phyloP scores from a whole-genome alignment of 2,888 invertebrate species.

The Hedychridium roseum region DNA sequence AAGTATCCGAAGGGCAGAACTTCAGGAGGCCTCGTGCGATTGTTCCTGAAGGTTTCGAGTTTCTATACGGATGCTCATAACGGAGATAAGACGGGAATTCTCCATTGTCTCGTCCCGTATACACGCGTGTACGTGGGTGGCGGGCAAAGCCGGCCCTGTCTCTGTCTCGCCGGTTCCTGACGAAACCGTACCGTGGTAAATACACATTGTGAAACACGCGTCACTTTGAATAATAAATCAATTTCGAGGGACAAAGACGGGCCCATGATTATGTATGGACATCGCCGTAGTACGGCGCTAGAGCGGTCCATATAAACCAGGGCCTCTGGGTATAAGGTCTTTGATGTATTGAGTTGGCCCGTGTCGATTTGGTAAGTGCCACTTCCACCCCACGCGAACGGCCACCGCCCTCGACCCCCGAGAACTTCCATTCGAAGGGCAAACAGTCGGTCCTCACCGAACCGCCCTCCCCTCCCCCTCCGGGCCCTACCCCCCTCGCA shows the following conservation, averaged over 20 bases:
- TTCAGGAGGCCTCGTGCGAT: not conserved
- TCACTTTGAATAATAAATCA: slow-evolving; percentile 64
- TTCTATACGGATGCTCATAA: not conserved
- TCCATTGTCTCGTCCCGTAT: not conserved
- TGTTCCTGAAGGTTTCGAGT: not conserved
- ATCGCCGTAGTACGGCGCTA: slow-evolving; percentile 44
- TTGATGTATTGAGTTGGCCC: slow-evolving; percentile 62
- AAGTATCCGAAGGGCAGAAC: too few species aligned
- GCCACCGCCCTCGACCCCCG: slow-evolving; percentile 42
- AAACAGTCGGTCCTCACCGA: slow-evolving; percentile 36
- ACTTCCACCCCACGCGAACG: slow-evolving; percentile 46
- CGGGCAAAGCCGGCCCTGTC: slow-evolving; percentile 27
- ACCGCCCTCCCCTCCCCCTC: slow-evolving; percentile 8
- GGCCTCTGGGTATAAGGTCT: slow-evolving; percentile 52
- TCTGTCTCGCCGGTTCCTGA: too few species aligned
- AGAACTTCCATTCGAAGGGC: slow-evolving; percentile 49
- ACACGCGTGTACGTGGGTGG: slow-evolving; percentile 17
- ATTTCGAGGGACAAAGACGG: slow-evolving; percentile 63
- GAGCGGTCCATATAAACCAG: slow-evolving; percentile 41
- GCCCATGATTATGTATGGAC: slow-evolving; percentile 62
- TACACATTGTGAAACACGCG: slow-evolving; percentile 64
- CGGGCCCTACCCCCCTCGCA: slow-evolving; percentile 9
- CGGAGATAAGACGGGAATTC: not conserved
- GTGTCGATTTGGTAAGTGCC: slow-evolving; percentile 59
- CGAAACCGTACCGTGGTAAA: slow-evolving; percentile 51